Percentiles rank a stretch among this genome's conserved stretches.
Conservation (phyloP, 2,888 invertebrate genomes). For the Athalia rosae region DNA sequence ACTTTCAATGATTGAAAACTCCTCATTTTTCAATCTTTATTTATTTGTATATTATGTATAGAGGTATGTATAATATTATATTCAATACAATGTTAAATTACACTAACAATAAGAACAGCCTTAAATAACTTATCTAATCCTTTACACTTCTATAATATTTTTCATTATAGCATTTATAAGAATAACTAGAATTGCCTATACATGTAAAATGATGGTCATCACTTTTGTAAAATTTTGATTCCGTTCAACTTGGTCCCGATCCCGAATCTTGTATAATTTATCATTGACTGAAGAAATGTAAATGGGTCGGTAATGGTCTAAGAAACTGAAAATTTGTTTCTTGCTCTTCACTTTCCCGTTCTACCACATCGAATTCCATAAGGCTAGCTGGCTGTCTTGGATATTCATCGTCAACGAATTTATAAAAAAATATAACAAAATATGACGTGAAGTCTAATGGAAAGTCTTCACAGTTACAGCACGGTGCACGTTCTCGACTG, state of each 20-base stretch:
- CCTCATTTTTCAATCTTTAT: background rate
- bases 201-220: constrained; percentile 36
- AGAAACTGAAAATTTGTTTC: too few relatives aligned
- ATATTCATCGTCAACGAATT: constrained; percentile 8
- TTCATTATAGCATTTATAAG: constrained; percentile 47
- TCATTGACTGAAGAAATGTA: too few relatives aligned
- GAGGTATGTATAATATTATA: constrained; percentile 45
- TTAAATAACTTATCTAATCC: constrained; percentile 54
- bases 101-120: constrained; percentile 56
- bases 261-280: constrained; percentile 50
- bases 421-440: constrained; percentile 57
- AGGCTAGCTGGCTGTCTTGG: too few relatives aligned
- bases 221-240: constrained; percentile 39
- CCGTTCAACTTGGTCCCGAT: constrained; percentile 60
- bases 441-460: constrained; percentile 46
- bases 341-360: too few relatives aligned
- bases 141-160: constrained; percentile 34
- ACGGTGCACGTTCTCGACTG: constrained; percentile 66
- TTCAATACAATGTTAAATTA: constrained; percentile 52
- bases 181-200: constrained; percentile 20
- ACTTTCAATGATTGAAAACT: background rate
- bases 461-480: constrained; percentile 58
- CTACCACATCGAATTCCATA: too few relatives aligned
- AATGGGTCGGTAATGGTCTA: too few relatives aligned
- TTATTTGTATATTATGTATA: constrained; percentile 26